phyloP scores from a whole-genome alignment of 2,888 invertebrate species.

The Julus scandinavius region DNA sequence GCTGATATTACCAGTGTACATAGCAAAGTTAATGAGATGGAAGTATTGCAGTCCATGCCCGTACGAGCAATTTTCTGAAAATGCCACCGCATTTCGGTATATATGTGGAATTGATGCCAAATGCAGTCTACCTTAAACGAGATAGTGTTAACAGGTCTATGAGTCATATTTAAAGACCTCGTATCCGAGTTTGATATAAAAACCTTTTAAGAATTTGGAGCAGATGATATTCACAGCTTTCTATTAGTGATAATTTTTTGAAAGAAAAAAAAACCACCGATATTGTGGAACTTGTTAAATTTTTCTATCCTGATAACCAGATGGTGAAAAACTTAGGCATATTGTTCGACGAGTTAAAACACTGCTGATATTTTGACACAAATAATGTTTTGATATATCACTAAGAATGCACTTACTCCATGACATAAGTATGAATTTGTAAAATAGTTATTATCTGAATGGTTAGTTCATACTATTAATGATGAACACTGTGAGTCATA shows the following conservation, averaged over 20 bases:
- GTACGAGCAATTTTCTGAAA: constrained; percentile 37
- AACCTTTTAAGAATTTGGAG: neutral
- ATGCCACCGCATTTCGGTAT: neutral
- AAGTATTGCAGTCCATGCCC: constrained; percentile 15
- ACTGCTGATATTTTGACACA: too few relatives aligned
- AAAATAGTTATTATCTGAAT: too few relatives aligned
- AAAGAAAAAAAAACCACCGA: neutral
- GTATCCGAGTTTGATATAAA: neutral
- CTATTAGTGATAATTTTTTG: neutral
- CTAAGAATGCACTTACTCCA: too few relatives aligned
- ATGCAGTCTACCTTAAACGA: constrained; percentile 36
- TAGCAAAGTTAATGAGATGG: constrained; percentile 15
- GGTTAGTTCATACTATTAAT: too few relatives aligned
- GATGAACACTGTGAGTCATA: too few relatives aligned
- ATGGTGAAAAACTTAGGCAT: neutral
- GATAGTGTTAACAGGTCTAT: constrained; percentile 34
- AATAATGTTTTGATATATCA: too few relatives aligned
- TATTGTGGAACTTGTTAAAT: neutral
- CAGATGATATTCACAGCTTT: neutral
- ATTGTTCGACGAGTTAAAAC: too few relatives aligned
- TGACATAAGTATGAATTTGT: too few relatives aligned
- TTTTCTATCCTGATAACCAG: neutral
- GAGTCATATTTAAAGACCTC: constrained; percentile 15
- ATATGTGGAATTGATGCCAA: constrained; percentile 2
- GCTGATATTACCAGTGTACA: constrained; percentile 30